Evolutionary conservation across 2,888 invertebrate species (phyloP).

Genomic region (Lumbricus terrestris): DNA sequence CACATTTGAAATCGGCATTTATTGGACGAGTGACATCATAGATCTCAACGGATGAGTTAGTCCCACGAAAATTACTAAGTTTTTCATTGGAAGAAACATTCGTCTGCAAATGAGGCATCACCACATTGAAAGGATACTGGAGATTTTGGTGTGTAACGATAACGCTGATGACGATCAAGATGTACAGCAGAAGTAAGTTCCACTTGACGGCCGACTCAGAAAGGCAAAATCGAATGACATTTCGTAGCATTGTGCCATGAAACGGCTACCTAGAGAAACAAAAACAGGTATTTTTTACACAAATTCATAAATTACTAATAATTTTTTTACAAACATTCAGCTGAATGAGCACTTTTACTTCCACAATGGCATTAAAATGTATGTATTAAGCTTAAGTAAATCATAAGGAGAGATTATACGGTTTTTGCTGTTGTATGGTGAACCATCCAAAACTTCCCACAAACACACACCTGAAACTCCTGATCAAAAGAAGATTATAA

Average conservation of each 20-base stretch:
- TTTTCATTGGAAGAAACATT: not conserved
- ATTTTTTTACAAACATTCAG: not conserved
- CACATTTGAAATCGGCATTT: conserved; percentile 36
- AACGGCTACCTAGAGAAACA: not conserved
- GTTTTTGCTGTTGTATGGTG: not conserved
- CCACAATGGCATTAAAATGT: not conserved
- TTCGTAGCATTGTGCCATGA: not conserved
- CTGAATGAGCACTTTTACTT: not conserved
- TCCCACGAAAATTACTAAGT: not conserved
- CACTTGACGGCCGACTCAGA: not conserved
- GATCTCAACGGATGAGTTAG: not conserved
- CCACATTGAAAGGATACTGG: not conserved
- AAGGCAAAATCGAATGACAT: not conserved
- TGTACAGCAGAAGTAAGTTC: not conserved
- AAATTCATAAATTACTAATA: not conserved
- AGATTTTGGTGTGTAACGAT: not conserved
- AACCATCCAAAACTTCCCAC: not conserved
- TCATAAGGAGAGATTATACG: not conserved
- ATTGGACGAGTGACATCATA: conserved; percentile 21
- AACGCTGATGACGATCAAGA: not conserved
- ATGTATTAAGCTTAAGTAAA: not conserved
- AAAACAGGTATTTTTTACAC: not conserved
- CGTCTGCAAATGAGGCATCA: not conserved
- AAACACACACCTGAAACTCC: no score
- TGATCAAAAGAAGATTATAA: not conserved